phyloP scores from a whole-genome alignment of 2,113 vertebrate genomes.

The Sphaerodactylus townsendi region DNA sequence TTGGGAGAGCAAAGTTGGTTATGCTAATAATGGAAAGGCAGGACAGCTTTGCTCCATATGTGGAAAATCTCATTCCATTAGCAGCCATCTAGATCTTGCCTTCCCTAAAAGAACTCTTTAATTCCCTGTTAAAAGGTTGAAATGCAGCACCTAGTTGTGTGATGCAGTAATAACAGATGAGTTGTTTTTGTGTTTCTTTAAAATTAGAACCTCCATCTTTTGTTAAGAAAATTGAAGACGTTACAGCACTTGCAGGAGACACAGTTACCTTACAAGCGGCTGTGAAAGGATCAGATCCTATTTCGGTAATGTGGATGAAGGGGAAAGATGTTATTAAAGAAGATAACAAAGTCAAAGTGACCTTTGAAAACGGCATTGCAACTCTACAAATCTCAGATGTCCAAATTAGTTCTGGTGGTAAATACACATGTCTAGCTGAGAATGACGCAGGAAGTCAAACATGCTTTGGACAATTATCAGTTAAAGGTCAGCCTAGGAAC shows the following conservation, averaged over 20 bases:
- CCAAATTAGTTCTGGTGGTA: conserved; percentile 83
- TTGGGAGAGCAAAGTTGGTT: too few species aligned
- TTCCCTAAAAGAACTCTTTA: not conserved
- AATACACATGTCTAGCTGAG: conserved; percentile 92
- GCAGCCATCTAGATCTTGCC: not conserved
- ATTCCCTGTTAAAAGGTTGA: not conserved
- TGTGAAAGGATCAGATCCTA: conserved; percentile 90
- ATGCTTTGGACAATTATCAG: conserved; percentile 88
- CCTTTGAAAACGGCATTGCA: conserved; percentile 87
- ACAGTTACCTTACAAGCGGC: conserved; percentile 85
- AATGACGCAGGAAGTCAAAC: conserved; percentile 95
- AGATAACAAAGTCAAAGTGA: conserved; percentile 88
- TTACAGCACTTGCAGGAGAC: conserved; percentile 86
- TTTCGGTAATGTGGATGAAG: conserved; percentile 91
- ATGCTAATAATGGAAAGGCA: too few species aligned
- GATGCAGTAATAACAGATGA: conserved; percentile 22
- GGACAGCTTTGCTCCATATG: too few species aligned
- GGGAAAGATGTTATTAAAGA: conserved; percentile 90
- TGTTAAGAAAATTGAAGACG: conserved; percentile 91
- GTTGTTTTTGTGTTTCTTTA: conserved; percentile 36
- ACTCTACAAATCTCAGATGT: conserved; percentile 83
- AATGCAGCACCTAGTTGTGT: not conserved
- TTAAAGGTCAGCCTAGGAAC: conserved; percentile 89
- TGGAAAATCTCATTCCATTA: too few species aligned
- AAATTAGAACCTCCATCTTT: conserved; percentile 91